Conservation (phyloP, 2,113 vertebrate species). For the Sphyrna mokarran region DNA sequence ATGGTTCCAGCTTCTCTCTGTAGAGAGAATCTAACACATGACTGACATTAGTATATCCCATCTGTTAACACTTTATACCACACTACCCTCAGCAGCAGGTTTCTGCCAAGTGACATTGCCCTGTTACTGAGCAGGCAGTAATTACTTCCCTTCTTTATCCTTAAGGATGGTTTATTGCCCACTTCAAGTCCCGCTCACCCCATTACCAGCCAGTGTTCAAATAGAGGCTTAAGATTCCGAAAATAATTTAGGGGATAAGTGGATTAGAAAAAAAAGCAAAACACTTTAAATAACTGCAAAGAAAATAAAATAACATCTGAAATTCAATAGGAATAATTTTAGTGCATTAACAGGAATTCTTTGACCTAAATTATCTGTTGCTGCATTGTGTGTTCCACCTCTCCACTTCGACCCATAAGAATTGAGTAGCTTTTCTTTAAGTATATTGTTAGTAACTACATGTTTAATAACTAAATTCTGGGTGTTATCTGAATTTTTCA, state of each 20-base stretch:
- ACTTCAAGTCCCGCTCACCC: too few species aligned
- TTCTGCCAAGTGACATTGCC: not conserved
- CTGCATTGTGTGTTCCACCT: not conserved
- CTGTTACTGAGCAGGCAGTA: not conserved
- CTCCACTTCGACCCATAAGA: not conserved
- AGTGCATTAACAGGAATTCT: not conserved
- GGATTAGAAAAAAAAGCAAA: not conserved
- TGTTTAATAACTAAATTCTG: not conserved
- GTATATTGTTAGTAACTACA: not conserved
- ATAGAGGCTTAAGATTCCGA: not conserved
- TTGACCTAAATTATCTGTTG: not conserved
- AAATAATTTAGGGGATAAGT: not conserved
- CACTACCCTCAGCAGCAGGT: not conserved
- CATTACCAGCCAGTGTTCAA: not conserved
- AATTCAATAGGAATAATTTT: not conserved
- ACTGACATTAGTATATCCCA: too few species aligned
- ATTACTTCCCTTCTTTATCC: not conserved
- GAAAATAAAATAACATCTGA: not conserved
- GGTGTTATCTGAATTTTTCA: not conserved
- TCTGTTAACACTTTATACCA: too few species aligned
- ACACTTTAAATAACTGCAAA: not conserved
- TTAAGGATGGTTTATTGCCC: not conserved
- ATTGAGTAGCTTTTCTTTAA: not conserved
- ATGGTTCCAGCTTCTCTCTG: too few species aligned
- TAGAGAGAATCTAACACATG: too few species aligned